Conservation (phyloP, 2,888 invertebrate species). For the Cryptus viduatorius region DNA sequence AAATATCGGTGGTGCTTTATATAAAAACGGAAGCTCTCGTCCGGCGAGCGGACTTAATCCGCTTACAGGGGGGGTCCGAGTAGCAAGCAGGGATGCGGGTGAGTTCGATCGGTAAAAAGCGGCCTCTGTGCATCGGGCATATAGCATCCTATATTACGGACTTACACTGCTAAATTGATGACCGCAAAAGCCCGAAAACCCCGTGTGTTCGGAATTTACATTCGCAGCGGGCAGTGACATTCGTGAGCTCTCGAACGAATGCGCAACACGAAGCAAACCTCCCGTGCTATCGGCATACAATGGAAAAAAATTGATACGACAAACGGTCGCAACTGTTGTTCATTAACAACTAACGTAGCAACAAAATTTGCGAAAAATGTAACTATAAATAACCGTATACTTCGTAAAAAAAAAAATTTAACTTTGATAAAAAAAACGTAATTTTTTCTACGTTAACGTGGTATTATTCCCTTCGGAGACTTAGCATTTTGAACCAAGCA, state of each 20-base stretch:
- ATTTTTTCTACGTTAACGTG: neutral
- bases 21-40: slow-evolving; percentile 53
- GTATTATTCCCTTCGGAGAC: neutral
- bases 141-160: slow-evolving; percentile 76
- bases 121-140: slow-evolving; percentile 23
- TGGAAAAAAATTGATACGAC: neutral
- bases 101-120: slow-evolving; percentile 52
- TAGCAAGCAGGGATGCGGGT: slow-evolving; percentile 51
- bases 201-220: slow-evolving; percentile 77
- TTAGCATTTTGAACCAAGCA: neutral
- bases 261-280: neutral
- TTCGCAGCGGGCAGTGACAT: slow-evolving; percentile 61
- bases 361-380: too few species aligned
- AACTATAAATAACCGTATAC: too few species aligned
- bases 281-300: neutral
- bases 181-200: slow-evolving; percentile 69
- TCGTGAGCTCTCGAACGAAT: slow-evolving; percentile 9
- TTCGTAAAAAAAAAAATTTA: neutral
- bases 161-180: slow-evolving; percentile 81
- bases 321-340: too few species aligned
- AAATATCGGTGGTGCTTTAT: slow-evolving; percentile 72
- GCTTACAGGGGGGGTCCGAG: slow-evolving; percentile 74
- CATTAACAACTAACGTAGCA: too few species aligned
- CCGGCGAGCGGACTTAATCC: slow-evolving; percentile 76
- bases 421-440: neutral